phyloP scores from a whole-genome alignment of 92 coral and sea anemone genomes.

The Blastomussa wellsi region DNA sequence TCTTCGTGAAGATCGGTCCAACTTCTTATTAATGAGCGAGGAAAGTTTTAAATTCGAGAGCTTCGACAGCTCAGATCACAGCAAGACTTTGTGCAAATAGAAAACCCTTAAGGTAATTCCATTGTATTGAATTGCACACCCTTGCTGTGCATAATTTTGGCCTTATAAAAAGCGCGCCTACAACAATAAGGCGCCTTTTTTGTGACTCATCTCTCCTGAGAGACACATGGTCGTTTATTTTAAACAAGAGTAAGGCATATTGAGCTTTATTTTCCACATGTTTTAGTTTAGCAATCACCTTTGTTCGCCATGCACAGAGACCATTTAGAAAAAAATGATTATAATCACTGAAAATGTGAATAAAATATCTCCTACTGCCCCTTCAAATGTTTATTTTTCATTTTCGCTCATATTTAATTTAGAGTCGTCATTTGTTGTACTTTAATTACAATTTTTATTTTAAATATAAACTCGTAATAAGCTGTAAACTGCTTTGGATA shows the following conservation, averaged over 20 bases:
- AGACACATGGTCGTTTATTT: neutral
- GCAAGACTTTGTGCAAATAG: neutral
- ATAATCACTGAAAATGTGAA: too few species aligned
- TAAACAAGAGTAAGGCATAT: neutral
- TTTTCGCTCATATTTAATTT: neutral
- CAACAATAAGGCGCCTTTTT: neutral
- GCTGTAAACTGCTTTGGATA: neutral
- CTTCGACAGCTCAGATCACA: neutral
- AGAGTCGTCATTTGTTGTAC: neutral
- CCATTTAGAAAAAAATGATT: too few species aligned
- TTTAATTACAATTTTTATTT: neutral
- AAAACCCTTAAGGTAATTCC: neutral
- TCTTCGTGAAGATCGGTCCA: neutral
- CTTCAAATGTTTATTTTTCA: too few species aligned
- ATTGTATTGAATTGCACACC: neutral
- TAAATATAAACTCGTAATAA: neutral
- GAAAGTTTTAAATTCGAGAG: neutral
- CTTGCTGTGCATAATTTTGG: neutral
- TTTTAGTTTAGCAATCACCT: neutral
- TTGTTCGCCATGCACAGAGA: neutral
- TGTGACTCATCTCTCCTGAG: neutral
- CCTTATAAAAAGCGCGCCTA: neutral
- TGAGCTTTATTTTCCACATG: neutral
- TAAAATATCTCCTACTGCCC: too few species aligned
- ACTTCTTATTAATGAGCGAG: neutral